Evolutionary conservation across 2,888 invertebrate genomes (phyloP).

Genomic region (Leucania comma): DNA sequence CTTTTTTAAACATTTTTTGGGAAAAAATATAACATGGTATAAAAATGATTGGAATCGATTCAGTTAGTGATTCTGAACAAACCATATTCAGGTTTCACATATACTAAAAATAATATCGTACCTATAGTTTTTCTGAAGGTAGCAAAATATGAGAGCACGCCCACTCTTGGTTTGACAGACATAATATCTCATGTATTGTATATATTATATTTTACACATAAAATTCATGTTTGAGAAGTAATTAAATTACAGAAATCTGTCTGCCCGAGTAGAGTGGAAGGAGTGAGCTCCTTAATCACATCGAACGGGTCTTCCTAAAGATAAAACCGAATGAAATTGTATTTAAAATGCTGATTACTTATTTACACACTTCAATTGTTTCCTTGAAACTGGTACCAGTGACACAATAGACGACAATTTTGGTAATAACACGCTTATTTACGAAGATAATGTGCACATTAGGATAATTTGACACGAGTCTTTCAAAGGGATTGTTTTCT

Average conservation of each 20-base stretch:
- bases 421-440: slow-evolving; percentile 28
- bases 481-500: slow-evolving; percentile 1
- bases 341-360: slow-evolving; percentile 39
- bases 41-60: no score
- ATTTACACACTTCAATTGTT: slow-evolving; percentile 10
- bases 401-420: slow-evolving; percentile 29
- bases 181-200: no score
- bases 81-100: no score
- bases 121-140: no score
- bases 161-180: no score
- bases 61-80: no score
- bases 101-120: no score
- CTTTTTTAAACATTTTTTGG: no score
- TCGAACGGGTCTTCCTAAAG: neutral
- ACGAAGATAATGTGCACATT: slow-evolving; percentile 31
- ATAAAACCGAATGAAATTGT: slow-evolving; percentile 24
- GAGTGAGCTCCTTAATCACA: neutral
- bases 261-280: no score
- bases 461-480: slow-evolving; percentile 10
- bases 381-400: slow-evolving; percentile 4
- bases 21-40: no score
- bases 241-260: neutral
- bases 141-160: no score
- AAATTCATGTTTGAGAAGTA: neutral
- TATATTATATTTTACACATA: no score